Evolutionary conservation across 2,888 invertebrate genomes (phyloP).

Genomic region (Bimastos eiseni): DNA sequence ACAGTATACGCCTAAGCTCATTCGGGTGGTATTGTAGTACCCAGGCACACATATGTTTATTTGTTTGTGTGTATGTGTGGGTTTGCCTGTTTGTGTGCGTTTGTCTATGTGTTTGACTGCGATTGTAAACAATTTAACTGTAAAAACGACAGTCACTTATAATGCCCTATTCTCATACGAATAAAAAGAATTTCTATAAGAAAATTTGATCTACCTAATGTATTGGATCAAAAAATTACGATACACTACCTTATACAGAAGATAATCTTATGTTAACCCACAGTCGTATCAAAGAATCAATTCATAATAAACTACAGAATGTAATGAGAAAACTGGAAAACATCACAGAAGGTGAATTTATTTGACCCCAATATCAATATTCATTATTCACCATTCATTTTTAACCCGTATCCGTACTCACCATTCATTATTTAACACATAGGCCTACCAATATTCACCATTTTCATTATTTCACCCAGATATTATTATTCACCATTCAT

Average conservation of each 20-base stretch:
- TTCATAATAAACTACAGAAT: too few relatives aligned
- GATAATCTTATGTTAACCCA: too few relatives aligned
- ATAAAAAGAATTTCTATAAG: background rate
- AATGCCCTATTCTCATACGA: background rate
- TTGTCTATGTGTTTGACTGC: background rate
- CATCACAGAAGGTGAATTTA: background rate
- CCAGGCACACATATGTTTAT: background rate
- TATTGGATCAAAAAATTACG: too few relatives aligned
- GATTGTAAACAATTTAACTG: background rate
- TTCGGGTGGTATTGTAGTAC: background rate
- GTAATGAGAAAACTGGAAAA: background rate
- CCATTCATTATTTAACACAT: background rate
- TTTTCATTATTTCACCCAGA: background rate
- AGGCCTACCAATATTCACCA: too few relatives aligned
- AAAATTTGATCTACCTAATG: background rate
- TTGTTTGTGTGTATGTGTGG: too few relatives aligned
- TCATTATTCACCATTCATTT: background rate
- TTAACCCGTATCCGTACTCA: background rate
- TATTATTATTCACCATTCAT: too few relatives aligned
- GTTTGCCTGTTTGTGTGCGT: too few relatives aligned
- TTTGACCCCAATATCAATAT: background rate
- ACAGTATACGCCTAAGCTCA: background rate
- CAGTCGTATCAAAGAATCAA: too few relatives aligned
- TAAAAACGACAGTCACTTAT: background rate
- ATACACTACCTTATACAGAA: too few relatives aligned